A percentile compares a stretch with the other conserved stretches of the same genome.
Conservation (phyloP, 2,888 invertebrate species). For the Ferdinandea cuprea region DNA sequence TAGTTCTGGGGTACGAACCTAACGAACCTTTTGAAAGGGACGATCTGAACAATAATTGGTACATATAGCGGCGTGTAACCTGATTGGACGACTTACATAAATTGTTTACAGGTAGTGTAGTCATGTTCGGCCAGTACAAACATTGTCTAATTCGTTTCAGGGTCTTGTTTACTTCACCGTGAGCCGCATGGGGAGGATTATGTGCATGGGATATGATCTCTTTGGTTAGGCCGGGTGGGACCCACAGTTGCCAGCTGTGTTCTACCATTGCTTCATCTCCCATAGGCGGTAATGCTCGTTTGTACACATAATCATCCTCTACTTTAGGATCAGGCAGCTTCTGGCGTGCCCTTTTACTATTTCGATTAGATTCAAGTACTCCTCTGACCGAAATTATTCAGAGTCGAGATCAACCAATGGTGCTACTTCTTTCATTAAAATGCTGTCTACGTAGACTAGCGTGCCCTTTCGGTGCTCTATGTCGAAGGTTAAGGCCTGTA, state of each 20-base stretch:
- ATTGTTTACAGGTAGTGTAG: too few relatives aligned
- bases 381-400: neutral
- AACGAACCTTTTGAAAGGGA: conserved; percentile 1
- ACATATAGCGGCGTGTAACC: neutral
- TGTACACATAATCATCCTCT: conserved; percentile 1
- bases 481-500: neutral
- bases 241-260: conserved; percentile 21
- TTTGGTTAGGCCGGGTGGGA: conserved; percentile 14
- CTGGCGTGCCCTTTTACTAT: neutral
- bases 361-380: neutral
- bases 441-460: neutral
- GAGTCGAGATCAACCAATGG: conserved; percentile 6
- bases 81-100: conserved; percentile 11
- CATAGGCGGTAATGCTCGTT: neutral
- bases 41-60: neutral
- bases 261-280: neutral
- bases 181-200: conserved; percentile 26
- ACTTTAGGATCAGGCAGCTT: neutral
- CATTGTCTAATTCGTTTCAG: neutral
- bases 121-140: conserved; percentile 23
- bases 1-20: conserved; percentile 9
- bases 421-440: neutral
- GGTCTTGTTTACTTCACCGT: conserved; percentile 45
- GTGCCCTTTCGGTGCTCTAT: conserved; percentile 76
- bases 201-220: conserved; percentile 30